phyloP scores from a whole-genome alignment of 1,140 invertebrate species.

The Atta texana region DNA sequence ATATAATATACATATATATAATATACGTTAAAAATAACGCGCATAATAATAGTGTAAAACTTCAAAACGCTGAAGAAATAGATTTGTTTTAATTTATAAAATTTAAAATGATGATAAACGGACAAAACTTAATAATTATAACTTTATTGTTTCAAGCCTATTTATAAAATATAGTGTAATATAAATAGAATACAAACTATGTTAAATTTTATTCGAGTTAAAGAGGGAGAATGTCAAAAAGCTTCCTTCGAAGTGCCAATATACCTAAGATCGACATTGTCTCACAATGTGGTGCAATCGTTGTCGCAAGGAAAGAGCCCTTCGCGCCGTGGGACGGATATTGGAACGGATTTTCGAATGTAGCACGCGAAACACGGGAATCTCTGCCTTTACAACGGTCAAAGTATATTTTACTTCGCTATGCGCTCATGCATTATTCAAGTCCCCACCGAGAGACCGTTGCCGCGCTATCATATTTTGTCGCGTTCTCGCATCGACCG shows the following conservation, averaged over 20 bases:
- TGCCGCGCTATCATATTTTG: slow-evolving; percentile 60
- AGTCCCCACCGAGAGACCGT: slow-evolving; percentile 31
- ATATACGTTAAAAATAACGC: background rate
- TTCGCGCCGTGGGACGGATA: slow-evolving; percentile 62
- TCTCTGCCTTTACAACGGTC: slow-evolving; percentile 64
- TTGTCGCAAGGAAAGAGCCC: slow-evolving; percentile 40
- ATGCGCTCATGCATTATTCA: slow-evolving; percentile 63
- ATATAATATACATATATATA: background rate
- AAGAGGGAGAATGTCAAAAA: background rate
- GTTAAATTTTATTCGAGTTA: background rate
- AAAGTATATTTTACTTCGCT: slow-evolving; percentile 64
- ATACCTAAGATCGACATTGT: slow-evolving; percentile 30
- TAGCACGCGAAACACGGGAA: slow-evolving; percentile 54
- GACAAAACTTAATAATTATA: background rate
- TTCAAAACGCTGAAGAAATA: background rate
- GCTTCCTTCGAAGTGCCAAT: slow-evolving; percentile 6
- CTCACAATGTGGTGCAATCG: slow-evolving; percentile 50
- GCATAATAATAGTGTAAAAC: background rate
- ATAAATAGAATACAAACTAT: background rate
- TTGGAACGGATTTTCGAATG: slow-evolving; percentile 68
- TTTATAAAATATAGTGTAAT: background rate
- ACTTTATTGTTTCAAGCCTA: background rate
- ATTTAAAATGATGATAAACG: background rate
- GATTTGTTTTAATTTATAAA: background rate
- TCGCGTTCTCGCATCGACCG: slow-evolving; percentile 41